Conservation (phyloP, 2,888 invertebrate species). For the Synanthedon formicaeformis region DNA sequence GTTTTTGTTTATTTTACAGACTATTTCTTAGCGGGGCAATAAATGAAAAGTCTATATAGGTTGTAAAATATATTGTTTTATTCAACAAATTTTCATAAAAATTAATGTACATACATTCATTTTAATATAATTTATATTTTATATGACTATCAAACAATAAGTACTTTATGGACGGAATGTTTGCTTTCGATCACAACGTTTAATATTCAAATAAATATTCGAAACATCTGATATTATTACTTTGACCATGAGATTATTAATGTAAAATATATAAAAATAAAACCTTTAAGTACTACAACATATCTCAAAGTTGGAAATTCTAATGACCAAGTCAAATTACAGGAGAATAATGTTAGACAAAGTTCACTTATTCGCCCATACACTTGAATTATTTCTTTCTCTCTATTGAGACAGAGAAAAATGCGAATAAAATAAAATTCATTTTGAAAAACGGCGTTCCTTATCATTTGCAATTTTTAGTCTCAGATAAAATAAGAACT, state of each 20-base stretch:
- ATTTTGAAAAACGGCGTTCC: no score
- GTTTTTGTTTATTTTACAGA: no score
- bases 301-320: no score
- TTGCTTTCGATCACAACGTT: neutral
- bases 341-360: no score
- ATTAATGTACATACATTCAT: constrained; percentile 1
- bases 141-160: neutral
- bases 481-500: no score
- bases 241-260: neutral
- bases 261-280: neutral
- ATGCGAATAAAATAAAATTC: no score
- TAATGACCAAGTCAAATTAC: no score
- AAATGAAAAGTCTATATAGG: neutral
- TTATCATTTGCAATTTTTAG: no score
- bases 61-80: neutral
- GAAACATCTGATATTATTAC: neutral
- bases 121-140: neutral
- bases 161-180: constrained; percentile 19
- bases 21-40: neutral
- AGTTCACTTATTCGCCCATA: no score
- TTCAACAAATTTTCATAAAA: constrained; percentile 25
- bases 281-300: no score
- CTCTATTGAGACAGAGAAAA: no score
- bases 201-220: constrained; percentile 10
- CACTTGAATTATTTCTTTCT: no score